These are phyloP conservation scores for Hemithea aestivaria DNA, from an alignment of 2,888 invertebrate species.

Conservation along the genomic window DNA sequence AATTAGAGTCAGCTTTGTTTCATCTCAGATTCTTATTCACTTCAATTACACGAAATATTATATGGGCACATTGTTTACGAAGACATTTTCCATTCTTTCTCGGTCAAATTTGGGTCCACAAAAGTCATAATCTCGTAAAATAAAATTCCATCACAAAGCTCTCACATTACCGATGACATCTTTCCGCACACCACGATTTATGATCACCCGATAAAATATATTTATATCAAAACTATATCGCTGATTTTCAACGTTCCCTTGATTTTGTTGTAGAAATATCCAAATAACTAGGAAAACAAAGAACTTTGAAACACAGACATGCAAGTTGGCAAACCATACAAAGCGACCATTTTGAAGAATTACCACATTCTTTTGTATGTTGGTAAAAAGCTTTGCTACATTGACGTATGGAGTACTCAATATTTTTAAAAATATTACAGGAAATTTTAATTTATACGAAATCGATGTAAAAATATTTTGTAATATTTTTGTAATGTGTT, in stretches of 20 bases:
- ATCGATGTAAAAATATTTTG: too few relatives aligned
- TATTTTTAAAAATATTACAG: too few relatives aligned
- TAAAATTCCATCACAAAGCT: conserved; percentile 66
- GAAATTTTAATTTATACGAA: too few relatives aligned
- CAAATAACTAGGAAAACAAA: conserved; percentile 70
- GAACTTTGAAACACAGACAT: conserved; percentile 76
- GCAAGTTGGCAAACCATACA: conserved; percentile 81
- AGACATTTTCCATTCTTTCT: conserved; percentile 51
- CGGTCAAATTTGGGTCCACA: conserved; percentile 53
- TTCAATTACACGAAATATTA: conserved; percentile 9
- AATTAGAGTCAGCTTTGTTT: conserved; percentile 69
- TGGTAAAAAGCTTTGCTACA: conserved; percentile 54
- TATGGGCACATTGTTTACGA: conserved; percentile 43
- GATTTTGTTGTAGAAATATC: conserved; percentile 41
- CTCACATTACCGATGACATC: conserved; percentile 79
- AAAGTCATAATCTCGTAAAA: conserved; percentile 68
- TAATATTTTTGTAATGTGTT: too few relatives aligned
- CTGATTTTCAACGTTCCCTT: conserved; percentile 40
- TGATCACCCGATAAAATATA: conserved; percentile 38
- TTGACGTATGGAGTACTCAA: conserved; percentile 41
- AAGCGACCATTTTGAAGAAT: conserved; percentile 87
- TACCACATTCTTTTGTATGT: conserved; percentile 83
- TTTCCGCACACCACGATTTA: conserved; percentile 55
- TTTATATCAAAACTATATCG: conserved; percentile 39
- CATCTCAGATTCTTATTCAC: conserved; percentile 23